Percentiles rank a stretch among this genome's conserved stretches.
phyloP scores from a whole-genome alignment of 2,113 vertebrate species.

The Nycticebus coucang region DNA sequence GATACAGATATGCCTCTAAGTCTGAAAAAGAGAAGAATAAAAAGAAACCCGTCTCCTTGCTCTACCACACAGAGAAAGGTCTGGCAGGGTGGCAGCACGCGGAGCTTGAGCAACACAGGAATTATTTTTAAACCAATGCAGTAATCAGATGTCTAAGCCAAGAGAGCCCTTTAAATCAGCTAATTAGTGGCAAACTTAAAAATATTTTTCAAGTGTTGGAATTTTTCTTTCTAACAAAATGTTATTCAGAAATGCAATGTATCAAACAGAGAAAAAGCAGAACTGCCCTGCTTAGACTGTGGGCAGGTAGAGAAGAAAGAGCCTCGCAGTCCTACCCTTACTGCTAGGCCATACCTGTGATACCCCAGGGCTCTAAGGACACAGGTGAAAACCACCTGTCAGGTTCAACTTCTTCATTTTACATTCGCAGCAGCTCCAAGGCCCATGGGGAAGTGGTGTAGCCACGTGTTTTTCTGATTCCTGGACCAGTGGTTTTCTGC shows the following conservation, averaged over 20 bases:
- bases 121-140: not conserved
- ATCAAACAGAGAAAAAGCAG: not conserved
- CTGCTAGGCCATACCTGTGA: not conserved
- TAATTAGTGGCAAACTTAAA: not conserved
- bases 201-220: not conserved
- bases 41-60: not conserved
- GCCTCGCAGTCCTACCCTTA: not conserved
- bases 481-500: not conserved
- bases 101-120: not conserved
- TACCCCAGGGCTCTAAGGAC: not conserved
- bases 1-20: not conserved
- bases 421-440: not conserved
- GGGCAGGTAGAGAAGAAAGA: not conserved
- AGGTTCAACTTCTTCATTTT: not conserved
- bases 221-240: constrained; percentile 12
- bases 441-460: no score
- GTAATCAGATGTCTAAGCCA: not conserved
- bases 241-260: not conserved
- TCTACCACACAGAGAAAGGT: not conserved
- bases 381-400: not conserved
- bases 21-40: not conserved
- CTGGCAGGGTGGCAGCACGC: not conserved
- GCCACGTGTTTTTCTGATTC: not conserved
- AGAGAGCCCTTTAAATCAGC: not conserved
- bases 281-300: not conserved